Percentiles rank a stretch among this genome's conserved stretches.
Conservation (phyloP, 2,888 invertebrate genomes). For the Sialis lutaria region DNA sequence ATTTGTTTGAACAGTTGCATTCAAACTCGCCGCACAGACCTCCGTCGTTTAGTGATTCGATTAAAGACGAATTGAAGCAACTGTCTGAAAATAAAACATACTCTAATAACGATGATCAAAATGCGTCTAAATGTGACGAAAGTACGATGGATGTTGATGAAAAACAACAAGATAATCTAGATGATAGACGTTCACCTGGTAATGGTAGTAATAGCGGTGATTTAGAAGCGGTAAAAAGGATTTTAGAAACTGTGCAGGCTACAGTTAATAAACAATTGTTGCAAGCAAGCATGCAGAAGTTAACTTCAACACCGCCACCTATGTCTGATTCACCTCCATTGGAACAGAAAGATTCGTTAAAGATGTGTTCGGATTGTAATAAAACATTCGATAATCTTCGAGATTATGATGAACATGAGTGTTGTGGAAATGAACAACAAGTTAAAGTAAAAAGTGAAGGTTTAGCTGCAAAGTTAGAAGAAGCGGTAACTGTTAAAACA, state of each 20-base stretch:
- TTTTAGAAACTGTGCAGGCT: conserved; percentile 57
- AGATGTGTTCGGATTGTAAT: conserved; percentile 40
- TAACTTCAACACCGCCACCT: conserved; percentile 36
- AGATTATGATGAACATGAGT: conserved; percentile 56
- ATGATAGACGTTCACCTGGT: conserved; percentile 17
- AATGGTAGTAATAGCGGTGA: conserved; percentile 29
- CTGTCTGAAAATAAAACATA: conserved; percentile 30
- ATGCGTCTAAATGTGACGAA: conserved; percentile 22
- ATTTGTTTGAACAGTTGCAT: conserved; percentile 46
- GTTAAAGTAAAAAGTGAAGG: conserved; percentile 46
- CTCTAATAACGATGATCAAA: conserved; percentile 7
- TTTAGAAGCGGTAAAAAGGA: conserved; percentile 47
- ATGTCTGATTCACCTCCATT: conserved; percentile 19
- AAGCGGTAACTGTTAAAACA: conserved; percentile 36
- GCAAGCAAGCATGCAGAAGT: conserved; percentile 48
- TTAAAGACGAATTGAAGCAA: conserved; percentile 40
- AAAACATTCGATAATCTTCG: conserved; percentile 36
- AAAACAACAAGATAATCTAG: conserved; percentile 5
- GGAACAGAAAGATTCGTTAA: conserved; percentile 17
- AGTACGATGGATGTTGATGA: conserved; percentile 49
- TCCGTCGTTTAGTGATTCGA: conserved; percentile 22
- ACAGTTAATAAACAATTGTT: conserved; percentile 58
- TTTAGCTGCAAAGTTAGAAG: conserved; percentile 60
- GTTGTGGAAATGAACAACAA: conserved; percentile 35
- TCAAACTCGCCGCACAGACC: conserved; percentile 17